A percentile compares a stretch with the other conserved stretches of the same genome.
phyloP scores from a whole-genome alignment of 2,888 invertebrate genomes.

The Neuroscelio doddi region DNA sequence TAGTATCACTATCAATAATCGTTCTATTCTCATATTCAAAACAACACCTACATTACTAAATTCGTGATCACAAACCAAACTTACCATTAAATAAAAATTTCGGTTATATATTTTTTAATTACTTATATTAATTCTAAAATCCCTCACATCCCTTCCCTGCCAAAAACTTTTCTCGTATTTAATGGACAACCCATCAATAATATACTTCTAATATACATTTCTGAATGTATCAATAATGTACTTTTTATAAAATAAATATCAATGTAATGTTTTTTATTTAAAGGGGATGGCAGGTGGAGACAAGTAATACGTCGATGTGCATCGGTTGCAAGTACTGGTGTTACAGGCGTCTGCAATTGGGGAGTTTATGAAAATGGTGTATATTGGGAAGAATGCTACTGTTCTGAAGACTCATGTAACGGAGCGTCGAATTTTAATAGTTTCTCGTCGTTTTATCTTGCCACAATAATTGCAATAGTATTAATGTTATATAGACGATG shows the following conservation, averaged over 20 bases:
- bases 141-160: no score
- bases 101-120: no score
- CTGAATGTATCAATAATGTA: no score
- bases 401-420: constrained; percentile 93
- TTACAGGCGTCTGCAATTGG: constrained; percentile 97
- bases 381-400: constrained; percentile 98
- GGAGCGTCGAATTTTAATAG: constrained; percentile 51
- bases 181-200: no score
- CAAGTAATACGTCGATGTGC: constrained; percentile 93
- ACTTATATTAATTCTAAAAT: no score
- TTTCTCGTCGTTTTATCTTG: constrained; percentile 13
- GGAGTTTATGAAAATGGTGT: constrained; percentile 94
- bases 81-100: no score
- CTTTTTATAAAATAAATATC: neutral
- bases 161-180: no score
- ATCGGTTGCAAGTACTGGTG: constrained; percentile 91
- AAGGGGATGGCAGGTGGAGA: constrained; percentile 96
- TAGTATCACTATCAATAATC: no score
- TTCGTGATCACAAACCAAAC: no score
- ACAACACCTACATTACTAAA: no score
- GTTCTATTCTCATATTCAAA: no score
- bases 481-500: constrained; percentile 6
- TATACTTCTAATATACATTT: no score
- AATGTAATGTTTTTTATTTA: constrained; percentile 50
- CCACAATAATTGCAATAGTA: constrained; percentile 3